Conservation (phyloP, 2,888 invertebrate genomes). For the Acrobasis repandana region DNA sequence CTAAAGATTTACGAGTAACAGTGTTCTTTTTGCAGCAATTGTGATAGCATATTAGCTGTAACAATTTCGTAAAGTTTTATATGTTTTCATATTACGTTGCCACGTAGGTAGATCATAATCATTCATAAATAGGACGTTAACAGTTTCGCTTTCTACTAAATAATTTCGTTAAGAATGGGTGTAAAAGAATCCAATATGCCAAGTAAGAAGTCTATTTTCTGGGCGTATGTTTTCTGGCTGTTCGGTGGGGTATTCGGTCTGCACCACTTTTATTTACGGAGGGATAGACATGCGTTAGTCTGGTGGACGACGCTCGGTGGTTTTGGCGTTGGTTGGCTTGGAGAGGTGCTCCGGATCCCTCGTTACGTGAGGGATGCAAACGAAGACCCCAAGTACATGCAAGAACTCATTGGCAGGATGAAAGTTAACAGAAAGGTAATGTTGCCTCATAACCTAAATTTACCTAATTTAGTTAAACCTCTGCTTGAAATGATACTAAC, state of each 20-base stretch:
- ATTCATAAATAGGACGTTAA: conserved; percentile 8
- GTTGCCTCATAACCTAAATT: background rate
- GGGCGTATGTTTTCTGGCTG: conserved; percentile 93
- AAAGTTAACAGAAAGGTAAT: conserved; percentile 85
- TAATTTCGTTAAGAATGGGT: conserved; percentile 36
- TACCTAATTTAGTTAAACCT: no score
- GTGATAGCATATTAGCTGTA: background rate
- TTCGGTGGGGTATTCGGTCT: conserved; percentile 94
- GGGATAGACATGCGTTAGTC: conserved; percentile 95
- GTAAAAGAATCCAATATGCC: conserved; percentile 40
- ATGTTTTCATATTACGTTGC: background rate
- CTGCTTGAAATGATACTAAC: no score
- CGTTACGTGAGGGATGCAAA: conserved; percentile 93
- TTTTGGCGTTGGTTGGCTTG: conserved; percentile 93
- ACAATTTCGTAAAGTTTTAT: background rate
- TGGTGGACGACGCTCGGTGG: conserved; percentile 95
- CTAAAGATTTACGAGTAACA: background rate
- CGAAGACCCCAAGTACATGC: conserved; percentile 86
- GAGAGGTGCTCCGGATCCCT: conserved; percentile 92
- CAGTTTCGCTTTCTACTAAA: background rate
- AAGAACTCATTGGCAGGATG: conserved; percentile 85
- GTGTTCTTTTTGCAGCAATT: background rate
- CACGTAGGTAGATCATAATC: conserved; percentile 22
- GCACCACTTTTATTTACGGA: conserved; percentile 94
- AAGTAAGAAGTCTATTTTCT: conserved; percentile 81